These are phyloP conservation scores for Xylophagus ater DNA, from an alignment of 2,888 invertebrate species.

Conservation along the genomic window DNA sequence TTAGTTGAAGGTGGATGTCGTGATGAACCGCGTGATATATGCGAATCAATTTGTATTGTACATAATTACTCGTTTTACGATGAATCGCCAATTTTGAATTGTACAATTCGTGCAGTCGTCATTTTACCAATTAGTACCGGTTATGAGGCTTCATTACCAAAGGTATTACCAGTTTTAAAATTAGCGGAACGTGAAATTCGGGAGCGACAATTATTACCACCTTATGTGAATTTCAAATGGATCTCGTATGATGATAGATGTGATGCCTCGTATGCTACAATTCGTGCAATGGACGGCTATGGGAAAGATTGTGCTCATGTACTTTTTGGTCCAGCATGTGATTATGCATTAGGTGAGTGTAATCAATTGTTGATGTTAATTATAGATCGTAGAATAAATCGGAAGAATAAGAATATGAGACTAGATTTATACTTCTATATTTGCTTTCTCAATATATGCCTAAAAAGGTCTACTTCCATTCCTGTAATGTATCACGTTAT, in stretches of 20 bases:
- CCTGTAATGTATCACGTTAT: no score
- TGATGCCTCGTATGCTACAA: constrained; percentile 59
- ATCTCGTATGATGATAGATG: constrained; percentile 59
- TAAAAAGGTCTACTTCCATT: background rate
- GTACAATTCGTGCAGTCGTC: constrained; percentile 53
- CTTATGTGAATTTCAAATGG: constrained; percentile 49
- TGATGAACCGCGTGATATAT: constrained; percentile 15
- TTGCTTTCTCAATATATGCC: no score
- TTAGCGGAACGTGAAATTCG: constrained; percentile 48
- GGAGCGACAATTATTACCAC: constrained; percentile 44
- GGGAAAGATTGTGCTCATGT: constrained; percentile 60
- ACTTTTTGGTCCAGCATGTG: constrained; percentile 71
- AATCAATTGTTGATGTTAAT: no score
- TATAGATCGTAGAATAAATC: no score
- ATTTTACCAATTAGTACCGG: constrained; percentile 50
- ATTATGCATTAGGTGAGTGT: constrained; percentile 65
- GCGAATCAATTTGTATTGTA: constrained; percentile 19
- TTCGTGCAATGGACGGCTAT: constrained; percentile 60
- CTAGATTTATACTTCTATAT: no score
- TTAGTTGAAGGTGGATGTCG: constrained; percentile 17
- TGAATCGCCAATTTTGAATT: constrained; percentile 26
- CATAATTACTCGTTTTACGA: constrained; percentile 1
- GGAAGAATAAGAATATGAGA: no score
- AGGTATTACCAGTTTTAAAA: constrained; percentile 52
- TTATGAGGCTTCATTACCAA: constrained; percentile 45